Evolutionary conservation across 1,140 invertebrate genomes (phyloP).

Genomic region (Watersipora subatra): DNA sequence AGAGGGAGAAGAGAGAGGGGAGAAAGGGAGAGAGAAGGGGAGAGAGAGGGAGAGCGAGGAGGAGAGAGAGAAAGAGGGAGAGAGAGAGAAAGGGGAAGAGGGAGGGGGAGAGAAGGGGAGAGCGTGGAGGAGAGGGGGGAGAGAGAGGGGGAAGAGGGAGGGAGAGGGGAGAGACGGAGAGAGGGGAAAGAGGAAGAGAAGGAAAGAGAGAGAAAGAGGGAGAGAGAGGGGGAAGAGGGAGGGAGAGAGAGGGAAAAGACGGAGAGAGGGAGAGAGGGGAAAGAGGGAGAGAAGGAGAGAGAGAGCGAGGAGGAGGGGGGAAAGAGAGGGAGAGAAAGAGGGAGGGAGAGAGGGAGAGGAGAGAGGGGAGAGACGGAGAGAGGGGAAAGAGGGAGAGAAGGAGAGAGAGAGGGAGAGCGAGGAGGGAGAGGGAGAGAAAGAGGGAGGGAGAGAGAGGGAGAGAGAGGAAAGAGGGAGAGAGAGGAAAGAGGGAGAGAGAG

Average conservation of each 20-base stretch:
- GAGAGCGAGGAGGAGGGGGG: background rate
- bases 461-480: background rate
- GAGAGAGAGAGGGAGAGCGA: no score
- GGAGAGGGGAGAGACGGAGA: background rate
- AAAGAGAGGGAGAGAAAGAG: background rate
- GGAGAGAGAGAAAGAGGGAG: no score
- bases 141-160: slow-evolving; percentile 1
- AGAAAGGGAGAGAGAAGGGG: no score
- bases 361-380: background rate
- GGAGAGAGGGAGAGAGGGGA: background rate
- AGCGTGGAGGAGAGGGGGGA: no score
- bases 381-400: background rate
- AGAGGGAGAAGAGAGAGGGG: no score
- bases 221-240: background rate
- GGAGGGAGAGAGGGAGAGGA: background rate
- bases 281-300: background rate
- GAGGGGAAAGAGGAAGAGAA: slow-evolving; percentile 1
- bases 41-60: no score
- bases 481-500: background rate
- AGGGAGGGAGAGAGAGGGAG: background rate
- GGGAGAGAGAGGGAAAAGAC: background rate
- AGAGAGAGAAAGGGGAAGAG: no score
- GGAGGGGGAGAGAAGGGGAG: no score
- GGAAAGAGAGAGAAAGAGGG: no score
- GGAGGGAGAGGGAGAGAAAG: no score